Conservation (phyloP, 2,113 vertebrate species). For the Entelurus aequoreus region DNA sequence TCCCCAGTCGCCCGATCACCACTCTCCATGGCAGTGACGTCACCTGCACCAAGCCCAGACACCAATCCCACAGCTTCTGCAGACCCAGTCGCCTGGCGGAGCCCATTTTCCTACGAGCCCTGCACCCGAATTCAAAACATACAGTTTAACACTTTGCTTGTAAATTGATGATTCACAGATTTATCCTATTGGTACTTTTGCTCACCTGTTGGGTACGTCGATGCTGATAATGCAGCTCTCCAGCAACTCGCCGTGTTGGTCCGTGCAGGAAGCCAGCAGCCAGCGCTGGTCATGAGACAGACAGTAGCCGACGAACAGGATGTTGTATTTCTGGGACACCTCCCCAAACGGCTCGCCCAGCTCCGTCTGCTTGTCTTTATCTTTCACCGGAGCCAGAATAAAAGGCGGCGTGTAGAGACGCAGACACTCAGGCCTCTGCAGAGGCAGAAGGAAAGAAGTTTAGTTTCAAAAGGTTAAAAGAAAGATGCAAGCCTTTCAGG, state of each 20-base stretch:
- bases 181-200: too few species aligned
- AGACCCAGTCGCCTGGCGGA: conserved; percentile 90
- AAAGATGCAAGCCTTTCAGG: neutral
- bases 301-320: conserved; percentile 97
- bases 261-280: conserved; percentile 95
- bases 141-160: neutral
- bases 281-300: conserved; percentile 96
- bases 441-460: conserved; percentile 5
- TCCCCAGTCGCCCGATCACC: conserved; percentile 94
- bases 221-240: conserved; percentile 97
- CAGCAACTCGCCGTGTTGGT: conserved; percentile 91
- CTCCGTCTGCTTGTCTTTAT: conserved; percentile 98
- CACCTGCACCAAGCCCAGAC: conserved; percentile 91
- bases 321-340: conserved; percentile 94
- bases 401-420: conserved; percentile 93
- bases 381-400: conserved; percentile 94
- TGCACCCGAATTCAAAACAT: conserved; percentile 36
- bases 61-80: conserved; percentile 99
- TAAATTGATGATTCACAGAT: too few species aligned
- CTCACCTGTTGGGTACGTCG: conserved; percentile 89
- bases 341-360: conserved; percentile 96
- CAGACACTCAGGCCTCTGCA: conserved; percentile 88
- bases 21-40: conserved; percentile 97
- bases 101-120: conserved; percentile 96
- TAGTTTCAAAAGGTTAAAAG: neutral